Base-by-base conservation (phyloP, 2,888 invertebrate species). In the Lysandra coridon region DNA sequence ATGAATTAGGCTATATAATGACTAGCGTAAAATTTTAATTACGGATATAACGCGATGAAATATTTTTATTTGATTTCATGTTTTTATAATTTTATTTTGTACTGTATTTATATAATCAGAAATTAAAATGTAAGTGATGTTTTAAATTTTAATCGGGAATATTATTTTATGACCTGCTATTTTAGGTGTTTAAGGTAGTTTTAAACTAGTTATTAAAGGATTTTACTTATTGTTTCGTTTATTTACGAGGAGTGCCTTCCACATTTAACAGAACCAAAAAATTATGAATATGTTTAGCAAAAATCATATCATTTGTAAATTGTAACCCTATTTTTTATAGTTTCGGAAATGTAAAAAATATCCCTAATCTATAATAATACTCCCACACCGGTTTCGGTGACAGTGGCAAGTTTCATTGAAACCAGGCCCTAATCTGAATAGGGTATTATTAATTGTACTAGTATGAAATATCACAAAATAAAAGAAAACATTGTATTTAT, bases 51-150 rank as follows among this genome's bases (percentile, higher is more conserved):
- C 57, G 30, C 49, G 23, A 76, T 76, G 49, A 53, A 76, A 76
- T 76, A 76, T 57, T 53, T 76, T 76, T 53, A 57, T 76, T 76
- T 76, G 5, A 76, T 53, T 57, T 44, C 1, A 57, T 79, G 62
- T 79, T 79, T 78, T 79, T 75, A 62, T 75, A 79, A 75, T 79
- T 60, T 74, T 44, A 79, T 73, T 73, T 53, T 75, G 60, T 74
- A 69, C 69, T 60, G 79, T 79, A 79, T 74, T 79, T 74, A 79
- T 79, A 37, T 74, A 79, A 79, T 79, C 74, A 75, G 57, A 60
- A 79, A 79, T 79, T 44, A 79, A 79, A 74, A 33, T 76, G 57
- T 76, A 76, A 76, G 76, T 57, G 33, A 76, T 76, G 49, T 76
- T 74, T 76, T 57, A 53, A 76, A 30, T 76, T 74, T 76, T 57